A percentile compares a stretch with the other conserved stretches of the same genome.
These are phyloP conservation scores for Misgurnus mizolepis DNA, from an alignment of 2,113 vertebrate genomes.

Conservation along the genomic window DNA sequence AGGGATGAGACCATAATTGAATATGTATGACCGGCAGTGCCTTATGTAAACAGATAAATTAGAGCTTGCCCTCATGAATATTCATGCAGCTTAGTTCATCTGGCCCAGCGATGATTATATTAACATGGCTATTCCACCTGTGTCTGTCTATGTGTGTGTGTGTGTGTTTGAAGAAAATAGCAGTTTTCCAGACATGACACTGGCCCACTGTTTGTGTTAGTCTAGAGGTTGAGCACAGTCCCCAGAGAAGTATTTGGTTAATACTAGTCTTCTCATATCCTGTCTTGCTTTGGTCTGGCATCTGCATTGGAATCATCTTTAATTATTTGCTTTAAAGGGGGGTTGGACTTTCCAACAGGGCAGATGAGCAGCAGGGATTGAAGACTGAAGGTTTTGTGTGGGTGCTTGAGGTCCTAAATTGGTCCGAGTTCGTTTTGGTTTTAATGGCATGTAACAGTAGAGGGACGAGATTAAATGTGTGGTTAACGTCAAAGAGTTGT, in stretches of 20 bases:
- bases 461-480: conserved; percentile 28
- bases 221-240: conserved; percentile 81
- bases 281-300: conserved; percentile 68
- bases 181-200: conserved; percentile 70
- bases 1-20: conserved; percentile 74
- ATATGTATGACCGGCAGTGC: conserved; percentile 76
- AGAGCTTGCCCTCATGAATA: conserved; percentile 68
- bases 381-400: conserved; percentile 71
- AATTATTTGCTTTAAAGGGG: conserved; percentile 75
- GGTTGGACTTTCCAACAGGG: conserved; percentile 63
- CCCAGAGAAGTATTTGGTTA: conserved; percentile 83
- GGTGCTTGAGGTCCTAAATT: conserved; percentile 70
- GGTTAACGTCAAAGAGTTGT: conserved; percentile 31
- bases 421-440: conserved; percentile 68
- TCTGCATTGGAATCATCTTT: conserved; percentile 70
- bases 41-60: conserved; percentile 76
- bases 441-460: conserved; percentile 70
- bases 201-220: conserved; percentile 73
- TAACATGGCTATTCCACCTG: conserved; percentile 52
- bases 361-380: conserved; percentile 69
- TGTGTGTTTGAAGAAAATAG: conserved; percentile 59
- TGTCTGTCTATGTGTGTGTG: conserved; percentile 40
- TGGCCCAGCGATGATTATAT: conserved; percentile 68
- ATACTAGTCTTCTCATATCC: conserved; percentile 74
- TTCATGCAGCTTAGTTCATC: conserved; percentile 73